These are phyloP conservation scores for Decapterus maruadsi DNA, from an alignment of 2,797 vertebrate genomes.

Conservation along the genomic window DNA sequence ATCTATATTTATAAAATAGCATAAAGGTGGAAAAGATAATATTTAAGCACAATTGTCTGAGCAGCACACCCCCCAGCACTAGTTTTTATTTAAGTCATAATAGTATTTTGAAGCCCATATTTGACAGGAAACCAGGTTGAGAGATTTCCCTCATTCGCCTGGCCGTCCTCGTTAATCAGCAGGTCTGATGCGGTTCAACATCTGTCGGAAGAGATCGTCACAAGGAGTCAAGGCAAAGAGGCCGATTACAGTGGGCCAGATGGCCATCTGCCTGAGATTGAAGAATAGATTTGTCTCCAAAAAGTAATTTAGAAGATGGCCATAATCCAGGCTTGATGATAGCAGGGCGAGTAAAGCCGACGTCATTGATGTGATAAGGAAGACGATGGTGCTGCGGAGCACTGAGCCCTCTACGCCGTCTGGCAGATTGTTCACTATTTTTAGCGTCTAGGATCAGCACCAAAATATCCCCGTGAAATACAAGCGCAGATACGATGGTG, in stretches of 20 bases:
- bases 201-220: conserved; percentile 73
- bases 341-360: conserved; percentile 64
- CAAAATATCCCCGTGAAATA: conserved; percentile 50
- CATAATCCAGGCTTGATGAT: conserved; percentile 84
- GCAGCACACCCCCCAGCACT: background rate
- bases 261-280: conserved; percentile 84
- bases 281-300: conserved; percentile 87
- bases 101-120: conserved; percentile 22
- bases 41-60: conserved; percentile 8
- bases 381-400: conserved; percentile 32
- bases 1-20: conserved; percentile 41
- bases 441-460: conserved; percentile 56
- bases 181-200: conserved; percentile 72
- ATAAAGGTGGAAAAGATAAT: conserved; percentile 11
- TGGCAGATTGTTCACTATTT: conserved; percentile 71
- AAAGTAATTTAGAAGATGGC: conserved; percentile 87
- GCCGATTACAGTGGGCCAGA: conserved; percentile 81
- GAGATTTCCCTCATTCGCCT: conserved; percentile 54
- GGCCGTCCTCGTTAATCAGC: conserved; percentile 68
- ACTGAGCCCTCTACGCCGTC: conserved; percentile 40
- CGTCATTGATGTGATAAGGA: conserved; percentile 77
- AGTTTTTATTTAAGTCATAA: background rate
- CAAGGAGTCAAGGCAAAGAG: conserved; percentile 58
- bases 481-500: background rate
- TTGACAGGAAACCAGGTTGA: conserved; percentile 8